Base-by-base conservation (phyloP, 2,797 vertebrate genomes). In the Myoxocephalus aenaeus region DNA sequence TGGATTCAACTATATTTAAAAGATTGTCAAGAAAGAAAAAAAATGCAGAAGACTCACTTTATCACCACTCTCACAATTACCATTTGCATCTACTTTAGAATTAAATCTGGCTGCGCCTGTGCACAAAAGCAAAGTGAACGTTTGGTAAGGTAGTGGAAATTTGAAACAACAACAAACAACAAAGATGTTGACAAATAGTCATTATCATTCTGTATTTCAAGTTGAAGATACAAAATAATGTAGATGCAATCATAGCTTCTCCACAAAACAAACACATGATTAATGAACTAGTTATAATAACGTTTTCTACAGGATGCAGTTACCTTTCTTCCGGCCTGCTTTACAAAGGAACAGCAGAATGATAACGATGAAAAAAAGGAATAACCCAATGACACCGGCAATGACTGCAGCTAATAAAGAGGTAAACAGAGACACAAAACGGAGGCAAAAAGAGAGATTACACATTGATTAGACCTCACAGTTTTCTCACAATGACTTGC, bases 61-160 rank as follows among this genome's bases (percentile, higher is more conserved):
- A 46, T 83, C 73, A 25, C 9, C 65, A 44, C 50, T 83, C 29
- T 92, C 75, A 70, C 84, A 86, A 40, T 91, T 93, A 63, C 90
- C 92, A 77, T 93, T 94, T 85, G 88, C 77, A 85, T 92, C 91
- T n/a, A 89, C 57, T 82, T 88, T 89, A 46, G 53, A 53, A 22
- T 25, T 4, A 38, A 63, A 56, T n/a, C 0, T 25, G 48, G 15
- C 63, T 46, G 59, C 6, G 5, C 71, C 89, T 91, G 57, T 10
- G 5, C 7, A 75, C 76, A 64, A 59, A 88, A 72, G 7, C 51
- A 59, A 3, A 57, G 17, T 36, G 15, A 13, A 63, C 11, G 18
- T 62, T 46, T 14, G n/a, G 29, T 65, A 36, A 64, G 1, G 1
- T 7, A 15, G 11, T 42, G 14, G 66, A 67, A 75, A 46, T 27